phyloP scores from a whole-genome alignment of 2,888 invertebrate species.

The Archips xylosteana region DNA sequence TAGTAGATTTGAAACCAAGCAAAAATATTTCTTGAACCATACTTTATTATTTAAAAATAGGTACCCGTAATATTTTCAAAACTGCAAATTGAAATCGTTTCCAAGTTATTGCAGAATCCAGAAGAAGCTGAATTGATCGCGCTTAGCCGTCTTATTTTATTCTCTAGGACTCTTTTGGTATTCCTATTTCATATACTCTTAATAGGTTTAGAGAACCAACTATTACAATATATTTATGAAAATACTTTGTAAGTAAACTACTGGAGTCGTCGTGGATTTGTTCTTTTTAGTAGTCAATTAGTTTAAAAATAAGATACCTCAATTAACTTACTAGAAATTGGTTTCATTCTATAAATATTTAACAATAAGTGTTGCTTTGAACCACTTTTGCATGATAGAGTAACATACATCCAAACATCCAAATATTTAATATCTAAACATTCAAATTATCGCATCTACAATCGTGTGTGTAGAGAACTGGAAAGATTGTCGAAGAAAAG shows the following conservation, averaged over 20 bases:
- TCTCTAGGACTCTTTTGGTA: slow-evolving; percentile 50
- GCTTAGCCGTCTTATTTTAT: slow-evolving; percentile 49
- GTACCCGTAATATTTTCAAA: not conserved
- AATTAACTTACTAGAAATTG: too few relatives aligned
- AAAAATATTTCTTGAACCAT: not conserved
- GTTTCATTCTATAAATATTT: too few relatives aligned
- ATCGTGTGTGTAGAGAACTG: too few relatives aligned
- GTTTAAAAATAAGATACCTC: not conserved
- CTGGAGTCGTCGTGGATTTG: not conserved
- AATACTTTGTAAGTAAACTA: slow-evolving; percentile 40
- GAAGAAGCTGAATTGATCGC: slow-evolving; percentile 1
- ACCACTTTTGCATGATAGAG: too few relatives aligned
- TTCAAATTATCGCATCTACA: too few relatives aligned
- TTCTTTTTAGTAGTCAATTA: not conserved
- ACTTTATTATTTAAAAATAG: not conserved
- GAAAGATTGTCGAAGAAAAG: too few relatives aligned
- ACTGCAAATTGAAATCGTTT: slow-evolving; percentile 5
- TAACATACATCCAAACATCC: too few relatives aligned
- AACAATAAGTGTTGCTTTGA: too few relatives aligned
- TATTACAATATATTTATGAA: slow-evolving; percentile 54
- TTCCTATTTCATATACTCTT: slow-evolving; percentile 54
- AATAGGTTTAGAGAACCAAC: slow-evolving; percentile 46
- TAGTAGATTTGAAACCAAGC: not conserved
- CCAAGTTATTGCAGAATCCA: slow-evolving; percentile 2
- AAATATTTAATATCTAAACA: too few relatives aligned